Evolutionary conservation across 1,140 invertebrate genomes (phyloP), one percentile per base, ranked within the genome.

Genomic region (Drosophila pachea): DNA sequence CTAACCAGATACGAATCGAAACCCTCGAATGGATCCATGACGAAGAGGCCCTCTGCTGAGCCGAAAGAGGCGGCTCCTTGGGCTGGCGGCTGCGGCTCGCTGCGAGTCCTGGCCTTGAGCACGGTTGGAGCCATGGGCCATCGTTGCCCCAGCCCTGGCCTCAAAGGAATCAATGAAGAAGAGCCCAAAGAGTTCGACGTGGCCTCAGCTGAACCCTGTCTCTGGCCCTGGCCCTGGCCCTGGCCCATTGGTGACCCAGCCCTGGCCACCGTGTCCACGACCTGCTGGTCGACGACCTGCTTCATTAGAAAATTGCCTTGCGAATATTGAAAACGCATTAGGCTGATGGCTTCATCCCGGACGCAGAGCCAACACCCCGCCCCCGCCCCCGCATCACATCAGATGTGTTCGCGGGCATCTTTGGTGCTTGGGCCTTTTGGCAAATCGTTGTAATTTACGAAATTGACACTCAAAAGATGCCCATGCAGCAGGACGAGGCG

Each of bases 391-490:
- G n/a, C n/a, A n/a, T n/a, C n/a, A n/a, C n/a, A n/a, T n/a, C n/a
- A n/a, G 22, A 22, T 22, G 22, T 1, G 22, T 36, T 31, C 38
- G 7, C 38, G 11, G 4, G 7, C 8, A 31, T 36, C 14, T 64
- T 45, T 31, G n/a, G 59, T 74, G 50, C 22, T 22, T 22, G 1
- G 22, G 22, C 48, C 43, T 58, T 63, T 74, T 86, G 82, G 38
- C 74, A 86, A 86, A 86, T 86, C 69, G 81, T 75, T 86, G 81
- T 86, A 86, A 86, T 86, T 81, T 86, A 86, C 81, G 81, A 86
- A 86, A 86, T 86, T 86, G 81, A 86, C 81, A 86, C 81, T 86
- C 77, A 64, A 86, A 86, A 86, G 81, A 79, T 72, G 78, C 68
- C 42, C 48, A 14, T 14, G 2, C 4, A 0, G 4, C 38, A 42